phyloP scores from a whole-genome alignment of 2,113 vertebrate genomes.

The Cardinalis cardinalis region DNA sequence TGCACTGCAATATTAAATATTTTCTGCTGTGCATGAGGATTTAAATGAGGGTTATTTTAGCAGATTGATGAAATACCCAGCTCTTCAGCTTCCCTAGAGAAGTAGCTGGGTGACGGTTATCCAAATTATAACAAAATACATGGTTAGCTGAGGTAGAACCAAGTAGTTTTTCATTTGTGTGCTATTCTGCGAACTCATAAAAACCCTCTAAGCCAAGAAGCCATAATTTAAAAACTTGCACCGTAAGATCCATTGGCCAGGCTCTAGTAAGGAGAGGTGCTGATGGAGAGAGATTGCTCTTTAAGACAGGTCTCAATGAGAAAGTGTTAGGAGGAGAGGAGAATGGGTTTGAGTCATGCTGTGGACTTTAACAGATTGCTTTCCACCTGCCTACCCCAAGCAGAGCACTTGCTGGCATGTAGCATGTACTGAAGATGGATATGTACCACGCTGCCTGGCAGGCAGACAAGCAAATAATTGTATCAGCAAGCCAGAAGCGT shows the following conservation, averaged over 20 bases:
- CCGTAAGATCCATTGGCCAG: neutral
- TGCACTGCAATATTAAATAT: neutral
- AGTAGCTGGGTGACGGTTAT: neutral
- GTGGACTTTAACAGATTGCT: constrained; percentile 49
- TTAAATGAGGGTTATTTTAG: neutral
- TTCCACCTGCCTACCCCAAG: constrained; percentile 21
- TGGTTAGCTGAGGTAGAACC: neutral
- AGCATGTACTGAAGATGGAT: constrained; percentile 21
- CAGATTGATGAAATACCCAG: neutral
- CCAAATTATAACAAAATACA: neutral
- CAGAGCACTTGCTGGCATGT: constrained; percentile 14
- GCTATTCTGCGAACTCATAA: neutral
- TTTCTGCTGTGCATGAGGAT: neutral
- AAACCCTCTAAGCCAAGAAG: neutral
- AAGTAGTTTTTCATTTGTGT: neutral
- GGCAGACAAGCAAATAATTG: constrained; percentile 34
- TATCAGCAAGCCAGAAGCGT: neutral
- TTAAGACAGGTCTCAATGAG: constrained; percentile 15
- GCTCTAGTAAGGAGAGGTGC: neutral
- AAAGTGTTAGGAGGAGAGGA: neutral
- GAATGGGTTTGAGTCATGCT: neutral
- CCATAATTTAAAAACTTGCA: neutral
- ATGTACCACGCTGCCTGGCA: constrained; percentile 8
- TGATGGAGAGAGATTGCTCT: constrained; percentile 1
- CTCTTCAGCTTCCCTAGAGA: neutral